Conservation (phyloP, 2,113 vertebrate species). For the Donacobius atricapilla region DNA sequence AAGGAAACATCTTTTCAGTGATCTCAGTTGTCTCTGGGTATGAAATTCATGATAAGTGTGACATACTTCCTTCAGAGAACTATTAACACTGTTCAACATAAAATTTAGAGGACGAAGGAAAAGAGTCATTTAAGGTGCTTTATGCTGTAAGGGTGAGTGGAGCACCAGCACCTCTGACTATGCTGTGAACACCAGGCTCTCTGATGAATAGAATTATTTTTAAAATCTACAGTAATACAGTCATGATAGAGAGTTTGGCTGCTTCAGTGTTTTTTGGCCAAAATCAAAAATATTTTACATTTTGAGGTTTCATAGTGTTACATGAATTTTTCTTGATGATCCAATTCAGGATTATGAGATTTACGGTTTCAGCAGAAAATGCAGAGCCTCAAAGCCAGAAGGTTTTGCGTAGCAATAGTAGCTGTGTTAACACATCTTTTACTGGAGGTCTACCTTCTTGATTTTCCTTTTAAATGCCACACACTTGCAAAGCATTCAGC, state of each 20-base stretch:
- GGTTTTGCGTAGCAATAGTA: background rate
- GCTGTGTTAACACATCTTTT: background rate
- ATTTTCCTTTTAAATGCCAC: background rate
- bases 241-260: background rate
- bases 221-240: background rate
- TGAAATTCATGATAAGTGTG: background rate
- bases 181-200: background rate
- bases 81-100: background rate
- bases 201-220: background rate
- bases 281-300: background rate
- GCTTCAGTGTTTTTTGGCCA: rapidly evolving
- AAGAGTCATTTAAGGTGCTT: background rate
- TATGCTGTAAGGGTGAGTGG: background rate
- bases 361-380: background rate
- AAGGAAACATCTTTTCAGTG: background rate
- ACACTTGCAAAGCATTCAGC: background rate
- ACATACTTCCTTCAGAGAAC: background rate
- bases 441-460: background rate
- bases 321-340: background rate
- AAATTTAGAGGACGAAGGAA: background rate
- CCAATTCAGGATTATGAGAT: background rate
- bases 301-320: background rate
- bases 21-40: background rate
- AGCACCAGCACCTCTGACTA: background rate
- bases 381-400: background rate